phyloP scores from a whole-genome alignment of 2,888 invertebrate species.

The Steinernema scapterisci region DNA sequence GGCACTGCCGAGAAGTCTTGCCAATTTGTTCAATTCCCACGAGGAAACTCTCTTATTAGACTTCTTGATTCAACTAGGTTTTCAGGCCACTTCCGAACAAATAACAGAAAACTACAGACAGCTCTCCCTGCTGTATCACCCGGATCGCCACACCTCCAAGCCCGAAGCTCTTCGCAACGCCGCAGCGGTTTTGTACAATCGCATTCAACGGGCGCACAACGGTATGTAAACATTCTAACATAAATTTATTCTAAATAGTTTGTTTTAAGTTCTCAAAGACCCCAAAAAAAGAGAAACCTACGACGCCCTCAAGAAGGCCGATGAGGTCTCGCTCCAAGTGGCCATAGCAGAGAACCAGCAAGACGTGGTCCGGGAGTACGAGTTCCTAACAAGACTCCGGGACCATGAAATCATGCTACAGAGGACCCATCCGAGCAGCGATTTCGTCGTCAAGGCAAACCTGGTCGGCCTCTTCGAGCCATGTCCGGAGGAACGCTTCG shows the following conservation, averaged over 20 bases:
- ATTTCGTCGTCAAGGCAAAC: slow-evolving; percentile 59
- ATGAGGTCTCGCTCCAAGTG: too few species aligned
- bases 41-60: too few species aligned
- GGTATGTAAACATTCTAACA: too few species aligned
- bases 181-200: too few species aligned
- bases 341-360: slow-evolving; percentile 83
- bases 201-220: too few species aligned
- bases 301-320: too few species aligned
- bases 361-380: slow-evolving; percentile 95
- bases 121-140: slow-evolving; percentile 90
- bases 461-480: slow-evolving; percentile 58
- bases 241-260: neutral
- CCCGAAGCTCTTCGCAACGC: too few species aligned
- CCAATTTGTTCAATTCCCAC: too few species aligned
- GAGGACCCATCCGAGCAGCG: slow-evolving; percentile 79
- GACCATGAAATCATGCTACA: slow-evolving; percentile 87
- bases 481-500: slow-evolving; percentile 56
- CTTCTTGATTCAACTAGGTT: neutral
- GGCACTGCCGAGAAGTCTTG: too few species aligned
- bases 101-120: slow-evolving; percentile 90
- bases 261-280: slow-evolving; percentile 80
- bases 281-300: slow-evolving; percentile 92
- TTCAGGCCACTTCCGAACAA: slow-evolving; percentile 87
- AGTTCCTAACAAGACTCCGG: slow-evolving; percentile 78
- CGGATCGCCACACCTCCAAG: slow-evolving; percentile 95